A percentile compares a stretch with the other conserved stretches of the same genome.
Conservation (phyloP, 2,113 vertebrate genomes). For the Terrapene triunguis region DNA sequence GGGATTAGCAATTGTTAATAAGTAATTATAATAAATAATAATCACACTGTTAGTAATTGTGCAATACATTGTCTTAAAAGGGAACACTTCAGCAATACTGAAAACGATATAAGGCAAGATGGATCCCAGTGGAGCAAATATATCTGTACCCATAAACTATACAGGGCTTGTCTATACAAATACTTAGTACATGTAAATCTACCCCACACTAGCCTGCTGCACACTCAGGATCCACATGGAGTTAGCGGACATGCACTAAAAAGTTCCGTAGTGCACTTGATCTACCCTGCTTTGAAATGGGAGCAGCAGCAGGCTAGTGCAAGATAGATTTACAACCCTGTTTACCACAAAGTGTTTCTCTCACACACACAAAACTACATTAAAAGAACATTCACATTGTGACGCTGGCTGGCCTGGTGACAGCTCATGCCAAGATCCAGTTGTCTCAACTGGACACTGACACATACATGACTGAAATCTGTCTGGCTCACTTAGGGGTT, state of each 20-base stretch:
- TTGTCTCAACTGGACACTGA: background rate
- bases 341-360: background rate
- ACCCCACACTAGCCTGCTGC: background rate
- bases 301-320: background rate
- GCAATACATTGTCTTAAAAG: background rate
- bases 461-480: background rate
- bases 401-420: background rate
- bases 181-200: background rate
- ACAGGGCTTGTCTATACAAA: background rate
- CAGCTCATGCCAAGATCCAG: background rate
- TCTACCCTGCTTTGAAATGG: background rate
- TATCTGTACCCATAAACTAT: background rate
- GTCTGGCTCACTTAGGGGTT: too few relatives aligned
- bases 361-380: background rate
- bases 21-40: slow-evolving; percentile 20
- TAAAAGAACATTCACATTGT: background rate
- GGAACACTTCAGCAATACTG: background rate
- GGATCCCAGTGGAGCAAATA: background rate
- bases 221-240: background rate
- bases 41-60: accelerated
- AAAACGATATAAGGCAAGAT: background rate
- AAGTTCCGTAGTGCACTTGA: background rate
- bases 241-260: background rate
- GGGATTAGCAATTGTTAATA: background rate
- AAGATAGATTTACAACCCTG: background rate